A percentile compares a stretch with the other conserved stretches of the same genome.
These are phyloP conservation scores for Hyla sarda DNA, from an alignment of 2,113 vertebrate species.

Conservation along the genomic window DNA sequence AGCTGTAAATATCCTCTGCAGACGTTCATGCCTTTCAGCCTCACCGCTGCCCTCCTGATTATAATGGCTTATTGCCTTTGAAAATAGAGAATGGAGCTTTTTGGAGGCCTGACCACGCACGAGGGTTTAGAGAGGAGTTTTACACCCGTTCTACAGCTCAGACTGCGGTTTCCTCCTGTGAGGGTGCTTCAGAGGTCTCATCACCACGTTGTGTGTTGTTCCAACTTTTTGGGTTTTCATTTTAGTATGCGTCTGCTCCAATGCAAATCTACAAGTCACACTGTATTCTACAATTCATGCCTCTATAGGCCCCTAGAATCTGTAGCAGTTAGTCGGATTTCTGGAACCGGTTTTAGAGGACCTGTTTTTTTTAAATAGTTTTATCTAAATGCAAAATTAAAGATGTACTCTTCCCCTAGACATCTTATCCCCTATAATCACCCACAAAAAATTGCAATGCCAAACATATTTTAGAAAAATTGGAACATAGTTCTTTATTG, in stretches of 20 bases:
- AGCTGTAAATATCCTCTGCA: slow-evolving; percentile 52
- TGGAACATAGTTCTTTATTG: too few species aligned
- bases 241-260: neutral
- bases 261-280: neutral
- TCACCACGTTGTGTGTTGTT: neutral
- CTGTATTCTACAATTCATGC: neutral
- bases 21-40: slow-evolving; percentile 50
- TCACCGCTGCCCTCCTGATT: slow-evolving; percentile 40
- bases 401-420: too few species aligned
- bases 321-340: too few species aligned
- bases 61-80: slow-evolving; percentile 51
- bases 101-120: neutral
- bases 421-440: too few species aligned
- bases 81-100: slow-evolving; percentile 32
- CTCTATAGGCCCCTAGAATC: too few species aligned
- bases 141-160: neutral
- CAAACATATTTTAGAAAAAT: too few species aligned
- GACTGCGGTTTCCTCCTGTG: neutral
- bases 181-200: neutral
- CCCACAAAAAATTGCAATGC: too few species aligned
- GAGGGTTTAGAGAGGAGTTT: neutral
- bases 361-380: too few species aligned
- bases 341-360: too few species aligned
- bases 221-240: neutral
- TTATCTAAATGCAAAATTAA: too few species aligned